Evolutionary conservation across 2,113 vertebrate species (phyloP), one percentile per base, ranked within the genome.

Genomic region (Elaphurus davidianus): DNA sequence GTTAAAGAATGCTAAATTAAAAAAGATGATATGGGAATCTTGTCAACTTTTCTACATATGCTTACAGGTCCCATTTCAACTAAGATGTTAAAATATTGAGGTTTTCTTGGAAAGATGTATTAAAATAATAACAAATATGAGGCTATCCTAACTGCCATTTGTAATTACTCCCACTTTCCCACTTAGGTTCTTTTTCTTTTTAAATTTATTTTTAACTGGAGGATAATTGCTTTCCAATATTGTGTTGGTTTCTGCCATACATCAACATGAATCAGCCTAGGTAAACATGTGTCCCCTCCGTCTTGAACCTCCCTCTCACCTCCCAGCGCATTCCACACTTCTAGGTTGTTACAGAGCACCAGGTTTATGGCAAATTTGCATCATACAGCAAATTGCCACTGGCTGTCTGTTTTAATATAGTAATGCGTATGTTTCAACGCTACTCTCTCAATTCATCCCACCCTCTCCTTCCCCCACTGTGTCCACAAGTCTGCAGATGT

Each of bases 1-100:
- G 36, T n/a, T 36, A 36, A 89, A 94, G 91, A 94, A 33, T 27
- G 74, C 47, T 7, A 67, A 28, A 76, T 98, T 96, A 92, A 97
- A 79, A 87, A 74, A n/a, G 54, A 79, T 28, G 15, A 92, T 30
- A 17, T 76, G 30, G 25, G 27, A 76, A 95, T 82, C 33, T 82
- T 12, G 12, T 1, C 14, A 60, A 40, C 57, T 83, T 25, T 95
- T 52, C 92, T 95, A 17, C 62, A 1, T 60, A 86, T 83, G 45
- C 27, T 3, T n/a, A 36, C n/a, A n/a, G 83, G 59, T 62, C 33
- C 0, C 7, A 21, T 95, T 98, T 62, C 50, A 81, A 64, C 47
- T 71, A 23, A 15, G 25, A 50, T 54, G 88, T 86, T 88, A 96
- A 54, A 59, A 89, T 89, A 30, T 21, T 76, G 11, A 96, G 5